Conservation (phyloP, 2,888 invertebrate species). For the Graphium colonna region DNA sequence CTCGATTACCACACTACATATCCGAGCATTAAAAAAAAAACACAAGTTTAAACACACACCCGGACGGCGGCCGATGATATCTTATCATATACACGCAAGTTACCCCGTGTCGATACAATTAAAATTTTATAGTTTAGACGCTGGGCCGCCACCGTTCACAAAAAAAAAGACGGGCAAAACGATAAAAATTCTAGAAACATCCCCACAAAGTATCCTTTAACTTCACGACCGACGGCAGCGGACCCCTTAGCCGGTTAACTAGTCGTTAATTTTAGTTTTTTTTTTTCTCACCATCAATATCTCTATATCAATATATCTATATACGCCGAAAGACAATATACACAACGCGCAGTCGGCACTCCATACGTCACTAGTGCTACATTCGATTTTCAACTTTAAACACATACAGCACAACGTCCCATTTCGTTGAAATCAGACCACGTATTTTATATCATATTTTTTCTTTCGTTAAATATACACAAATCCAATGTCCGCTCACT, state of each 20-base stretch:
- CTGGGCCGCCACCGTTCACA: slow-evolving; percentile 27
- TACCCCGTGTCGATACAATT: slow-evolving; percentile 30
- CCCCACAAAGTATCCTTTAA: too few species aligned
- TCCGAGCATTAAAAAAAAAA: slow-evolving; percentile 12
- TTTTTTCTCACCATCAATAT: slow-evolving; percentile 43
- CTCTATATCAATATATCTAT: slow-evolving; percentile 58
- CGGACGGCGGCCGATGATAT: slow-evolving; percentile 41
- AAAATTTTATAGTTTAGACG: slow-evolving; percentile 33
- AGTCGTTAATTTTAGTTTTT: slow-evolving; percentile 40
- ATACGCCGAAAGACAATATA: slow-evolving; percentile 59
- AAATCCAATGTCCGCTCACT: slow-evolving; percentile 18
- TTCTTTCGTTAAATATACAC: slow-evolving; percentile 23
- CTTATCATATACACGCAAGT: slow-evolving; percentile 44
- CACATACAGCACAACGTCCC: slow-evolving; percentile 48
- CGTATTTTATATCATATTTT: slow-evolving; percentile 27
- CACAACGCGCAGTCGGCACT: slow-evolving; percentile 49
- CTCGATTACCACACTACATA: slow-evolving; percentile 13
- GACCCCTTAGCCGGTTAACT: slow-evolving; percentile 32
- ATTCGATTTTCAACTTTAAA: slow-evolving; percentile 42
- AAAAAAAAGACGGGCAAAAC: too few species aligned
- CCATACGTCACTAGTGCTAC: slow-evolving; percentile 44
- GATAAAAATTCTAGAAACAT: slow-evolving; percentile 13
- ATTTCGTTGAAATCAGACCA: slow-evolving; percentile 42
- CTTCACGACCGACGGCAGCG: neutral
- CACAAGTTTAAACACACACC: slow-evolving; percentile 16